phyloP scores from a whole-genome alignment of 2,888 invertebrate species.

The Callimorpha dominula region DNA sequence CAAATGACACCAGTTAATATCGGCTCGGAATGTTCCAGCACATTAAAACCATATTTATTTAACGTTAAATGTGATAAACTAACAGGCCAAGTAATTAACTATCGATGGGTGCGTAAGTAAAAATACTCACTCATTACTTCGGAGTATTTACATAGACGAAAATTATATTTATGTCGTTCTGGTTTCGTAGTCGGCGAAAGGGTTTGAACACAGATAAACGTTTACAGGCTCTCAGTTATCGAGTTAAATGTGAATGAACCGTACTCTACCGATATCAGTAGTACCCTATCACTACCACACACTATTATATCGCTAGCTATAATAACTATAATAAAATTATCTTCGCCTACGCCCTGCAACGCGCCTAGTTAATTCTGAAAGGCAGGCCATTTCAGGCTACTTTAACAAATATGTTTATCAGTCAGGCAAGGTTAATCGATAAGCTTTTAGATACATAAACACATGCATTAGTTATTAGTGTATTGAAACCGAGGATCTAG shows the following conservation, averaged over 20 bases:
- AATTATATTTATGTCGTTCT: slow-evolving; percentile 24
- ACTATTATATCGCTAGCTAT: slow-evolving; percentile 56
- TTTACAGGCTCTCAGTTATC: slow-evolving; percentile 39
- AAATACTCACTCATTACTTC: slow-evolving; percentile 47
- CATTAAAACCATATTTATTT: slow-evolving; percentile 32
- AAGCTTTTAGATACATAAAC: slow-evolving; percentile 60
- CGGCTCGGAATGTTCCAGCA: slow-evolving; percentile 33
- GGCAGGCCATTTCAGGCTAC: slow-evolving; percentile 44
- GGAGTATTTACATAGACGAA: slow-evolving; percentile 31
- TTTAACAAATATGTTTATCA: slow-evolving; percentile 62
- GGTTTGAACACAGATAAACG: slow-evolving; percentile 44
- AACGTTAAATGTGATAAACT: slow-evolving; percentile 36
- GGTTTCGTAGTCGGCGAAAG: too few relatives aligned
- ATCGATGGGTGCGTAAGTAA: slow-evolving; percentile 20
- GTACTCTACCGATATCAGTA: slow-evolving; percentile 54
- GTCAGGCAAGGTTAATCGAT: slow-evolving; percentile 73
- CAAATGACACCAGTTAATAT: slow-evolving; percentile 22
- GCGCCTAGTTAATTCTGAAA: slow-evolving; percentile 58
- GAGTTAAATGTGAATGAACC: slow-evolving; percentile 65
- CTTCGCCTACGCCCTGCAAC: slow-evolving; percentile 56
- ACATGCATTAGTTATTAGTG: not conserved
- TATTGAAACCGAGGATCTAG: not conserved
- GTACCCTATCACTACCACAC: slow-evolving; percentile 57
- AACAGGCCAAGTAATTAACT: slow-evolving; percentile 31
- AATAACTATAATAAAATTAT: slow-evolving; percentile 60